Base-by-base conservation (phyloP, 1,140 invertebrate species). In the Wiebesia pumilae region DNA sequence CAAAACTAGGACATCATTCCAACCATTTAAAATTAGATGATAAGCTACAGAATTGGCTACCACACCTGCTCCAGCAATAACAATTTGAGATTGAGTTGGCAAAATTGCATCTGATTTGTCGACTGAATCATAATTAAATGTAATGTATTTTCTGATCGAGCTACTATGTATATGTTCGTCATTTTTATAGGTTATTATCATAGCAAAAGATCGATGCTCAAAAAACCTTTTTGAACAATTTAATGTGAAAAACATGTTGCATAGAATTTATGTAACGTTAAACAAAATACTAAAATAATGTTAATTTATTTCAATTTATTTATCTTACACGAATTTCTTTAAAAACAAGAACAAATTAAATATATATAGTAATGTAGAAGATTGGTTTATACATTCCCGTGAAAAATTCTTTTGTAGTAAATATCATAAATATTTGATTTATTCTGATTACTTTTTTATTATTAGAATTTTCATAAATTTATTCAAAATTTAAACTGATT, bases 21-120 rank as follows among this genome's bases (percentile, higher is more conserved):
- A 96, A 3, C 96, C 96, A 89, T 94, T 93, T 87, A 95, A 89
- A 58, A 95, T 94, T 75, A 96, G 91, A 91, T 96, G 96, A 93
- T 96, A 96, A 30, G 96, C 96, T 30, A 96, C 95, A 27, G 96
- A 96, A 90, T 95, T 95, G 16, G 95, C 96, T 43, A 96, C 94
- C 27, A 95, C 94, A 40, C 96, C 96, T 81, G 95, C 95, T 73
- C 96, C 96, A 90, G 95, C 95, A 88, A 96, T 96, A 1, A 96
- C 95, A 88, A 96, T 95, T 91, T 94, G 92, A 7, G 95, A 92
- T 87, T 95, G 94, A 24, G 92, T 91, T 54, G 94, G 94, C 62
- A 94, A 86, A 81, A 75, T 65, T 24, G 86, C 30, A 79, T 81
- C 84, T 84, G 54, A 16, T 24, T 86, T 40, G 43, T 73, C 75